Base-by-base conservation (phyloP, 2,113 vertebrate genomes). In the Osmerus eperlanus region DNA sequence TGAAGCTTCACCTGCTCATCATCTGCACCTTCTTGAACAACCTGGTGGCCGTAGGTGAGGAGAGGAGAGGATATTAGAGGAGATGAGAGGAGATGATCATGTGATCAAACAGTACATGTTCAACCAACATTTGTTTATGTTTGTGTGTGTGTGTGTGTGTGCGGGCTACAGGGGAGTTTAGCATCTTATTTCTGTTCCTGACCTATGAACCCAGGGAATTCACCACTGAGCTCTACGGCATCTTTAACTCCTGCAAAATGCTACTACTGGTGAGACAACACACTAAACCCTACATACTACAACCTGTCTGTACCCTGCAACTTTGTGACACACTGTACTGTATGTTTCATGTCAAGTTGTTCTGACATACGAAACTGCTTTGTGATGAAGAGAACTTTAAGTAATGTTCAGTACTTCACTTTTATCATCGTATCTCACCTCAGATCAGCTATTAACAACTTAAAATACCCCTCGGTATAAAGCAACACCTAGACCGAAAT, bases 1-100 rank as follows among this genome's bases (percentile, higher is more conserved):
- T 72, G 28, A 89, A 89, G 61, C 81, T 89, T 4, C 67, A 77
- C 29, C 65, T 89, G 3, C 82, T 87, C 64, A 75, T 90, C 53
- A 25, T 88, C 54, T 85, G 86, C 61, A 74, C 77, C 32, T 83
- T 88, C 65, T 56, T 90, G 63, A 86, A 84, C 61, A 84, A 87
- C 72, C 32, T 86, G 55, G 71, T 86, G 21, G 77, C 65, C 65
- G 32, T 81, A 11, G 88, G 88, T 90, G 73, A 87, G 88, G 83
- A 47, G 73, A 87, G 88, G 83, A 47, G 25, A 28, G 25, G 25
- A 28, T 28, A 28, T 28, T 3, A 28, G 25, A 28, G 25, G 25
- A 28, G 25, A 28, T 28, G 2, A 28, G 73, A 87, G 88, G 83
- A 47, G 58, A 16, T 1, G 2, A 21, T 6, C 3, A 3, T 19